Evolutionary conservation across 2,888 invertebrate genomes (phyloP).

Genomic region (Thymelicus lineola): DNA sequence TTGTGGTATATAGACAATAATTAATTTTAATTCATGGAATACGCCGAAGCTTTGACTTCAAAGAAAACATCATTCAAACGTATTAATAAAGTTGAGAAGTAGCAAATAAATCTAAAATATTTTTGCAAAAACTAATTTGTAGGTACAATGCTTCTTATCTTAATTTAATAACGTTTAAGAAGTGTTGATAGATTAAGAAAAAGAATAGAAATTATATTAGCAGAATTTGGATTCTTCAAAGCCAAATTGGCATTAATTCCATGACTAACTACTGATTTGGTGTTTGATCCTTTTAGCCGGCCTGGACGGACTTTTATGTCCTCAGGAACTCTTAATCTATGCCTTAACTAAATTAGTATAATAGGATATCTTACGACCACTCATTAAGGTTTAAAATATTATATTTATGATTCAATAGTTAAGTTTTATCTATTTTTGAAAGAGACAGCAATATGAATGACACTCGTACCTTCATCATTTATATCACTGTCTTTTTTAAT

Average conservation of each 20-base stretch:
- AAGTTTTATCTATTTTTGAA: no score
- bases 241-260: slow-evolving; percentile 54
- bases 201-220: neutral
- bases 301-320: slow-evolving; percentile 79
- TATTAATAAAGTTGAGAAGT: neutral
- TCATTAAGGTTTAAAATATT: neutral
- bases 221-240: slow-evolving; percentile 55
- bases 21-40: slow-evolving; percentile 56
- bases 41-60: slow-evolving; percentile 51
- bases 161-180: neutral
- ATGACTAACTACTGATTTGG: slow-evolving; percentile 81
- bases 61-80: slow-evolving; percentile 45
- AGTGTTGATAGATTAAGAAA: neutral
- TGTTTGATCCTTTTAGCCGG: slow-evolving; percentile 78
- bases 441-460: no score
- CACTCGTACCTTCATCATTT: no score
- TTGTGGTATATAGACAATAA: slow-evolving; percentile 78
- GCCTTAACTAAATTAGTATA: slow-evolving; percentile 47
- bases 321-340: slow-evolving; percentile 76
- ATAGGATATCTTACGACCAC: slow-evolving; percentile 27
- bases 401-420: neutral
- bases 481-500: no score
- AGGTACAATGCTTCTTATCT: neutral
- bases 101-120: slow-evolving; percentile 1
- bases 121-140: slow-evolving; percentile 37